These are phyloP conservation scores for Lethenteron camtschaticum DNA, from an alignment of 2,113 vertebrate species.

Conservation along the genomic window DNA sequence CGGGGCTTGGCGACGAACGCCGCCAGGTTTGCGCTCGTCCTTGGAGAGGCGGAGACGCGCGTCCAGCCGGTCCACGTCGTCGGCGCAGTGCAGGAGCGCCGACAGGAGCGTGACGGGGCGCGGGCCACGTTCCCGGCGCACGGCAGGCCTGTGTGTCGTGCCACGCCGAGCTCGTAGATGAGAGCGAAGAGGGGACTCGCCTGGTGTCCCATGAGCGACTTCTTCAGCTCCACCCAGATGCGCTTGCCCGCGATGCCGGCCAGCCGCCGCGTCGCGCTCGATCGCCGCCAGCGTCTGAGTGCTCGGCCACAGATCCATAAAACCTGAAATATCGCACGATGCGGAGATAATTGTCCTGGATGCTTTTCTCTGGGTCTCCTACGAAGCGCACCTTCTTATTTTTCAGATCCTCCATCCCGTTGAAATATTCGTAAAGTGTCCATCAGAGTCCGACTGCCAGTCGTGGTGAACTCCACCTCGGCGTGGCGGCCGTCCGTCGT, in stretches of 20 bases:
- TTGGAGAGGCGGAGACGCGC: conserved; percentile 60
- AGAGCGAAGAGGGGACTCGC: conserved; percentile 47
- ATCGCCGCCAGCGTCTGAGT: conserved; percentile 50
- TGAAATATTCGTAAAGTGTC: conserved; percentile 70
- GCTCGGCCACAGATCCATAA: conserved; percentile 47
- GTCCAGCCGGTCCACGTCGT: conserved; percentile 57
- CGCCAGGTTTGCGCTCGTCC: conserved; percentile 58
- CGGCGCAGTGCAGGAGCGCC: conserved; percentile 31
- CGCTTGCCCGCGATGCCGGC: conserved; percentile 67
- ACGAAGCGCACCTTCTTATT: conserved; percentile 62
- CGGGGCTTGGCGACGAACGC: conserved; percentile 56
- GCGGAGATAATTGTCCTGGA: conserved; percentile 75
- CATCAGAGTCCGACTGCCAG: conserved; percentile 80
- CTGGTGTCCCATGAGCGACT: conserved; percentile 51
- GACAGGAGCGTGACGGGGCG: conserved; percentile 68
- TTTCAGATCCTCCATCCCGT: conserved; percentile 64
- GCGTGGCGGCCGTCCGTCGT: conserved; percentile 68
- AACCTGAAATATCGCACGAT: conserved; percentile 90
- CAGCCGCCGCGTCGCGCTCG: conserved; percentile 38
- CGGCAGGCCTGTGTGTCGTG: conserved; percentile 48
- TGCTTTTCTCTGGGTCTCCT: conserved; percentile 48
- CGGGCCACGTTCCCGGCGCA: conserved; percentile 15
- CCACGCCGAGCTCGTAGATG: conserved; percentile 47
- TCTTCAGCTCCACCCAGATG: conserved; percentile 87
- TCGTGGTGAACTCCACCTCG: conserved; percentile 76